phyloP scores from a whole-genome alignment of 2,113 vertebrate species.

The Platichthys flesus region DNA sequence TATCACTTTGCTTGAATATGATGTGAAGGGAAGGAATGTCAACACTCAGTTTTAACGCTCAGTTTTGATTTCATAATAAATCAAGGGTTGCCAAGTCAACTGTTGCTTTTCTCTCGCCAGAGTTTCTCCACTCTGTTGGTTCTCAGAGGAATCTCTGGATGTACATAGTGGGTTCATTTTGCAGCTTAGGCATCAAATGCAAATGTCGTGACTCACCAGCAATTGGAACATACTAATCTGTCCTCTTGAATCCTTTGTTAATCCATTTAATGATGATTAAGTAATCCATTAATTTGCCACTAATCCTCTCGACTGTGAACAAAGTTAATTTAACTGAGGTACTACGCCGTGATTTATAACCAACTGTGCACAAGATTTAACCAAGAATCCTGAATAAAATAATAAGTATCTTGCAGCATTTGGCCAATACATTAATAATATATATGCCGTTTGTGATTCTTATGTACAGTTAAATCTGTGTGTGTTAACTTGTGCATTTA shows the following conservation, averaged over 20 bases:
- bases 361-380: not conserved
- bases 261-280: not conserved
- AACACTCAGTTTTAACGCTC: conserved; percentile 48
- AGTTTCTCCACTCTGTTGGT: not conserved
- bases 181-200: conserved; percentile 1
- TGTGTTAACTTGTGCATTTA: not conserved
- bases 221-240: not conserved
- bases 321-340: not conserved
- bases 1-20: conserved; percentile 9
- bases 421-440: not conserved
- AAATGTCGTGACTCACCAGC: conserved; percentile 17
- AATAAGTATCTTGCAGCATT: not conserved
- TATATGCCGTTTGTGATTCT: not conserved
- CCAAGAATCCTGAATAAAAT: not conserved
- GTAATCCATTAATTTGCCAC: conserved; percentile 11
- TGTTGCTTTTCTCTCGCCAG: conserved; percentile 2
- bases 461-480: not conserved
- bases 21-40: conserved; percentile 43
- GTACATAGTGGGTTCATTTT: conserved; percentile 5
- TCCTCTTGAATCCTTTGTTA: not conserved
- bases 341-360: not conserved
- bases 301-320: not conserved
- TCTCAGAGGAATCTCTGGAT: not conserved
- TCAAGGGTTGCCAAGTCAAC: conserved; percentile 26
- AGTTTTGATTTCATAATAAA: conserved; percentile 50